Evolutionary conservation across 2,888 invertebrate species (phyloP), one percentile per base, ranked within the genome.

Genomic region (Chymomyza amoena): DNA sequence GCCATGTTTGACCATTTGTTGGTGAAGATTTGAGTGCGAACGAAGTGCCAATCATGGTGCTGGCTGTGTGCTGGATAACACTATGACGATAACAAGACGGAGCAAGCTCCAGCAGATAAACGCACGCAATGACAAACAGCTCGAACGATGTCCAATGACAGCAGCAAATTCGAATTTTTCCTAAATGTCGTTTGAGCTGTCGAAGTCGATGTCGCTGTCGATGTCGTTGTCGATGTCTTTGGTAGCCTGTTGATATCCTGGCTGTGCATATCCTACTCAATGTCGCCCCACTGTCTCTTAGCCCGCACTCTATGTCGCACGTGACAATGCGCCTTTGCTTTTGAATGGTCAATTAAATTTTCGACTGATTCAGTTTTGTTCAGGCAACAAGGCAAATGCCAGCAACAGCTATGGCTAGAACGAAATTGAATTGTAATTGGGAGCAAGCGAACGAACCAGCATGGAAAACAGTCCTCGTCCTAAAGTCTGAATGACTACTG

Each of bases 311-410:
- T 68, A 73, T 73, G 73, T 80, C 73, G 71, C 72, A 79, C 81
- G 80, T 87, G 86, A 80, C 89, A 83, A 77, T 83, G 81, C 81
- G 79, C 84, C 77, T 80, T 45, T 45, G 39, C 39, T 45, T 16
- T 77, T 84, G 83, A 89, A 81, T 87, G 89, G 83, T 89, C 89
- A 89, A 90, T 89, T 90, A 86, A 90, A 87, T 86, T 80, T 78
- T 78, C 76, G 76, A 79, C 78, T 78, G 79, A 80, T 78, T 78
- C 80, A 64, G 68, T 72, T 70, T 72, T n/a, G 20, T 13, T 72
- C 61, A 66, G 61, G 56, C 57, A 32, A 9, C 32, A 32, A 28
- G 13, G 10, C 28, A n/a, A 50, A 25, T 36, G 56, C 20, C 28
- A 62, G 72, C 57, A 63, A 61, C 69, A 57, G 65, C 63, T 54